phyloP scores from a whole-genome alignment of 1,140 invertebrate species.

The Aphelinus certus region DNA sequence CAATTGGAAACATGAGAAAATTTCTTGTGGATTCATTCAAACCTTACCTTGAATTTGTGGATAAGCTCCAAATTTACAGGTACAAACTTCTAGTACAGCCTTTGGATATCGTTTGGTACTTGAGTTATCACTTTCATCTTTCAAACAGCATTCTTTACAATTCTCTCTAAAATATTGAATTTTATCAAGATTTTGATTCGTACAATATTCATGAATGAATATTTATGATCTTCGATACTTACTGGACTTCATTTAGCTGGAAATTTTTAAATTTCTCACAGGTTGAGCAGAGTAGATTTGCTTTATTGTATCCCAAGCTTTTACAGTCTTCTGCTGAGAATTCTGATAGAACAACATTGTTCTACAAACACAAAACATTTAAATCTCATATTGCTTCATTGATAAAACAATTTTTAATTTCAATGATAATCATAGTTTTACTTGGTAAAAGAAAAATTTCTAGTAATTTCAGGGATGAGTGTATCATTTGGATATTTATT shows the following conservation, averaged over 20 bases:
- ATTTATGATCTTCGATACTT: constrained; percentile 47
- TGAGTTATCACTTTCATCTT: constrained; percentile 71
- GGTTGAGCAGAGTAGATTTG: constrained; percentile 86
- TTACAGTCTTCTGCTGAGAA: constrained; percentile 85
- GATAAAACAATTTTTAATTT: too few relatives aligned
- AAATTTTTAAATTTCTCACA: constrained; percentile 87
- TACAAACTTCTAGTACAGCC: constrained; percentile 91
- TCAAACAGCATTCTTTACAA: constrained; percentile 79
- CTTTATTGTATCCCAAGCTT: constrained; percentile 85
- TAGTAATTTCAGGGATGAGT: too few relatives aligned
- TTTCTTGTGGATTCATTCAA: neutral
- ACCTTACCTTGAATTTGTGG: constrained; percentile 88
- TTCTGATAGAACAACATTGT: constrained; percentile 58
- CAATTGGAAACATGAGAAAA: too few relatives aligned
- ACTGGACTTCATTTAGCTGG: constrained; percentile 75
- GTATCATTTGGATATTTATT: too few relatives aligned
- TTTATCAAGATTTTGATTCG: constrained; percentile 64
- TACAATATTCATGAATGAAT: neutral
- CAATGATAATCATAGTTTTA: too few relatives aligned
- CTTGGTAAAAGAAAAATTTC: too few relatives aligned
- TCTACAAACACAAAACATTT: constrained; percentile 1
- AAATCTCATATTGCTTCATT: too few relatives aligned
- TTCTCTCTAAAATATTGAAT: constrained; percentile 67
- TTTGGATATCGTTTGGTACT: constrained; percentile 80
- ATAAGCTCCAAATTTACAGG: constrained; percentile 94